Conservation (phyloP, 2,888 invertebrate genomes). For the Steinernema scapterisci region DNA sequence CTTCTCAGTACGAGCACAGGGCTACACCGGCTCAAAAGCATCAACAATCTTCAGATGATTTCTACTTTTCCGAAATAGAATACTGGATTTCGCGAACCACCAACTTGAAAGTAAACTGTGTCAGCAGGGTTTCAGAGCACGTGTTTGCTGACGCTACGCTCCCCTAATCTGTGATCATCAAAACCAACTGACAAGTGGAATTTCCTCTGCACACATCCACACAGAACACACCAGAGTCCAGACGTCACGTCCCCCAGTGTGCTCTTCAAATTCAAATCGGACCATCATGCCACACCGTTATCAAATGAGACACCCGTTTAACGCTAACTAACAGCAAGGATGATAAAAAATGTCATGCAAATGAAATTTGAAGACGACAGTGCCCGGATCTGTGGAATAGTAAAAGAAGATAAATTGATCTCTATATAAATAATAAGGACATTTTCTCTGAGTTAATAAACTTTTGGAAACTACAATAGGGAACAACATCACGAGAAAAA, state of each 20-base stretch:
- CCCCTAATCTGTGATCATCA: conserved; percentile 12
- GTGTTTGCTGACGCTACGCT: conserved; percentile 1
- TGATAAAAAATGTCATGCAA: neutral
- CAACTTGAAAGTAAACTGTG: no score
- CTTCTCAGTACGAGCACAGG: no score
- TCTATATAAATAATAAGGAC: conserved; percentile 3
- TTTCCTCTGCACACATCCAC: neutral
- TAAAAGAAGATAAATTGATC: neutral
- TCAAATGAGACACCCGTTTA: conserved; percentile 3
- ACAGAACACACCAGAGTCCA: neutral
- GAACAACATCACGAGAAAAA: neutral
- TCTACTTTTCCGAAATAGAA: no score
- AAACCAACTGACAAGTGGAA: neutral
- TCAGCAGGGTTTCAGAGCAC: neutral
- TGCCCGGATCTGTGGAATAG: neutral
- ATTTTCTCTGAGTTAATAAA: no score
- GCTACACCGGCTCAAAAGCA: no score
- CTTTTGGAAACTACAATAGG: neutral
- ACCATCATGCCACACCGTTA: conserved; percentile 4
- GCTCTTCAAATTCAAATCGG: neutral
- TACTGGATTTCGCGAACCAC: no score
- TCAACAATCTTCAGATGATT: no score
- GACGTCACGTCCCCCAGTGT: neutral
- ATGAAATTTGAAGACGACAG: no score
- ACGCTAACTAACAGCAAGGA: neutral